Conservation (phyloP, 2,797 vertebrate genomes). For the Chaunax sp. region DNA sequence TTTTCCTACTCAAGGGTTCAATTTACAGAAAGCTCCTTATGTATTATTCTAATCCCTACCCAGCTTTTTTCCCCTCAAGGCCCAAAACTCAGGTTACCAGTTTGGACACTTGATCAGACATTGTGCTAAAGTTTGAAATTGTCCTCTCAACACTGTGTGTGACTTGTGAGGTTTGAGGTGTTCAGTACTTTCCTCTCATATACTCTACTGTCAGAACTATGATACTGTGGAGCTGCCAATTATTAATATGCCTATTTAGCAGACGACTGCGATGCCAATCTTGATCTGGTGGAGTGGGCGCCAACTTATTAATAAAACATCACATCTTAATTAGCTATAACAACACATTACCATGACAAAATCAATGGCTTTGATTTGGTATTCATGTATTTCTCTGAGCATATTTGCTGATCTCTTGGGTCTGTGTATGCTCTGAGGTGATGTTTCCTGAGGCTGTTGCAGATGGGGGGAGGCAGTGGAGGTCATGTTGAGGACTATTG, state of each 20-base stretch:
- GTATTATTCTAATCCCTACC: constrained; percentile 82
- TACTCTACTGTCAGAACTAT: constrained; percentile 13
- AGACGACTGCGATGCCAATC: constrained; percentile 33
- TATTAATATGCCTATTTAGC: constrained; percentile 29
- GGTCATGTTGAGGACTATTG: constrained; percentile 76
- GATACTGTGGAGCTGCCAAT: constrained; percentile 22
- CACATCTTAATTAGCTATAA: constrained; percentile 78
- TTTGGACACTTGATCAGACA: constrained; percentile 73
- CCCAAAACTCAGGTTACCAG: constrained; percentile 72
- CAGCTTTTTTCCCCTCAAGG: constrained; percentile 46
- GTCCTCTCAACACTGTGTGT: constrained; percentile 45
- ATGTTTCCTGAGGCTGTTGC: constrained; percentile 76
- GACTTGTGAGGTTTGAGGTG: constrained; percentile 29
- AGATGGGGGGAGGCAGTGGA: constrained; percentile 75
- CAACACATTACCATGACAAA: constrained; percentile 81
- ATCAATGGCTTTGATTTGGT: constrained; percentile 84
- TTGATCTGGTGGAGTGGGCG: constrained; percentile 42
- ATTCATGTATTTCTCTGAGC: constrained; percentile 83
- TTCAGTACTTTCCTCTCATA: constrained; percentile 7
- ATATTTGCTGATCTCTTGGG: constrained; percentile 78
- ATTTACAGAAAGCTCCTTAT: constrained; percentile 82
- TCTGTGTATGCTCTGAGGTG: constrained; percentile 66
- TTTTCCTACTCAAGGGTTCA: constrained; percentile 75
- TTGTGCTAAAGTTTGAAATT: constrained; percentile 58
- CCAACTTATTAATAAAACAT: constrained; percentile 78